phyloP scores from a whole-genome alignment of 2,888 invertebrate genomes.

The Nasonovia ribisnigri region DNA sequence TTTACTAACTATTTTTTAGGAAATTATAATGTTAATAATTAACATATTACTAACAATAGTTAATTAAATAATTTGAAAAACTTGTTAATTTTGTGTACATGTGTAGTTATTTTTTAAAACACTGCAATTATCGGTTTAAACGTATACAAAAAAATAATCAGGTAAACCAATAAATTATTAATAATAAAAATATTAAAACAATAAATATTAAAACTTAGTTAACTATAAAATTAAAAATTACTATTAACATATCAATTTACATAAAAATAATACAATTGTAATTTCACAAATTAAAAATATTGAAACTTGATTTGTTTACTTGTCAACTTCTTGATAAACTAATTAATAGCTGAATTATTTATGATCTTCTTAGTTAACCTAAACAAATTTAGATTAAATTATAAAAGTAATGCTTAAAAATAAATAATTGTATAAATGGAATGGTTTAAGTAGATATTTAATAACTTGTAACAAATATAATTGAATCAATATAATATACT shows the following conservation, averaged over 20 bases:
- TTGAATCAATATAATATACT: no score
- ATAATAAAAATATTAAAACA: neutral
- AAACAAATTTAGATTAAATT: neutral
- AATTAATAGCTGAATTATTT: neutral
- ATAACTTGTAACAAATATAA: neutral
- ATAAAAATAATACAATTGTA: neutral
- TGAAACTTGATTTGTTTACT: neutral
- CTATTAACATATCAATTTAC: slow-evolving; percentile 3
- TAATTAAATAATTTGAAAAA: neutral
- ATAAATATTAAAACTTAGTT: neutral
- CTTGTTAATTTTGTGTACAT: neutral
- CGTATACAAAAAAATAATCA: neutral
- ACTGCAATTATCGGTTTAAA: neutral
- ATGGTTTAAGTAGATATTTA: neutral
- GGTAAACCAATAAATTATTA: neutral
- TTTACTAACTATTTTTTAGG: no score
- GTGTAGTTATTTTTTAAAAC: neutral
- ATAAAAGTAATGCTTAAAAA: neutral
- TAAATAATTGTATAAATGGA: neutral
- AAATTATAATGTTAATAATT: no score
- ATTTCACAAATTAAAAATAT: neutral
- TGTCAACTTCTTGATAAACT: neutral
- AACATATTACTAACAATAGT: no score
- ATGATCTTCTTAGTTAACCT: neutral
- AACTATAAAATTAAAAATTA: neutral